These are phyloP conservation scores for Agrilus biguttatus DNA, from an alignment of 2,888 invertebrate genomes.

Conservation along the genomic window DNA sequence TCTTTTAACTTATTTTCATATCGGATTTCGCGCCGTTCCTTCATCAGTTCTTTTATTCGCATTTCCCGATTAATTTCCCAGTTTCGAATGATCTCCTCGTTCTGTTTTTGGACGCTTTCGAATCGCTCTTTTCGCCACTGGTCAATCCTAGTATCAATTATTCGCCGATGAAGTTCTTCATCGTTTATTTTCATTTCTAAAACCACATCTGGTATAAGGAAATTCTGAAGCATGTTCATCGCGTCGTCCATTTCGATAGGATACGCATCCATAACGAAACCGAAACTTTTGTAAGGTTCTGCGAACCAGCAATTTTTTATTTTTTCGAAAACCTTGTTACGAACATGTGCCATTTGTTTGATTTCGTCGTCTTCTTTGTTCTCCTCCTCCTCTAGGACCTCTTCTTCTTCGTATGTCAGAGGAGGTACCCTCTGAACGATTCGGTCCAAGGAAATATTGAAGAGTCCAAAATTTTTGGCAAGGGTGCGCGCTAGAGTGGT, in stretches of 20 bases:
- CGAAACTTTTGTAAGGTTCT: conserved; percentile 33
- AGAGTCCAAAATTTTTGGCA: conserved; percentile 39
- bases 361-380: conserved; percentile 8
- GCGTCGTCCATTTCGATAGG: conserved; percentile 41
- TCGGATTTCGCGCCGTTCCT: conserved; percentile 18
- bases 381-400: conserved; percentile 1
- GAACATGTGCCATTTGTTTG: conserved; percentile 5
- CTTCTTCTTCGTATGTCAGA: not conserved
- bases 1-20: conserved; percentile 16
- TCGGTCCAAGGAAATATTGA: conserved; percentile 34
- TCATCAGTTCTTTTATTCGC: conserved; percentile 19
- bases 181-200: conserved; percentile 33
- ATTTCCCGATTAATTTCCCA: conserved; percentile 18
- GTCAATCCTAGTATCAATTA: conserved; percentile 13
- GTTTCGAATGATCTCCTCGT: conserved; percentile 10
- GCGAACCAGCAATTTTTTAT: conserved; percentile 31
- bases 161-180: conserved; percentile 14
- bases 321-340: conserved; percentile 1
- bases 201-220: conserved; percentile 43
- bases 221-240: conserved; percentile 35
- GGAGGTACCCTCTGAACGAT: conserved; percentile 12
- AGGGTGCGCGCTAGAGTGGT: conserved; percentile 35
- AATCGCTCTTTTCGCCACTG: conserved; percentile 29
- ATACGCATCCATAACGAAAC: conserved; percentile 47
- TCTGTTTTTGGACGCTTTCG: conserved; percentile 17